These are phyloP conservation scores for Orgyia antiqua DNA, from an alignment of 2,888 invertebrate species.

Conservation along the genomic window DNA sequence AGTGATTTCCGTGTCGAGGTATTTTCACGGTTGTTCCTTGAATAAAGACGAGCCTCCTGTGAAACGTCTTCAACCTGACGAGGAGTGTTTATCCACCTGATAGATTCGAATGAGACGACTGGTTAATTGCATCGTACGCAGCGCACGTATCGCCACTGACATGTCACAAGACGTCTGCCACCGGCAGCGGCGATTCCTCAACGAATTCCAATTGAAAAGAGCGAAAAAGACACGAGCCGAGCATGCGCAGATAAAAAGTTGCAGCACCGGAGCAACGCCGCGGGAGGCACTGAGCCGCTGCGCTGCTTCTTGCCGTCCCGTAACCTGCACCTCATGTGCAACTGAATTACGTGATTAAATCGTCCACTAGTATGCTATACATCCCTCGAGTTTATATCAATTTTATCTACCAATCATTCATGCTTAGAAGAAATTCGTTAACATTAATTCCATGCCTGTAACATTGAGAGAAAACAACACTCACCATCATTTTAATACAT, in stretches of 20 bases:
- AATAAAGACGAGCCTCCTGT: constrained; percentile 53
- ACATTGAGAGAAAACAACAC: too few species aligned
- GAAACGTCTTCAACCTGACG: constrained; percentile 40
- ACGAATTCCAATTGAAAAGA: constrained; percentile 75
- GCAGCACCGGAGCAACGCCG: constrained; percentile 54
- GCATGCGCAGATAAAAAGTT: constrained; percentile 68
- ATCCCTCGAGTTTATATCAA: constrained; percentile 32
- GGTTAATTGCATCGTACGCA: constrained; percentile 72
- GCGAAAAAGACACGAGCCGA: constrained; percentile 76
- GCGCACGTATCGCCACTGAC: constrained; percentile 67
- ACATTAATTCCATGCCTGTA: too few species aligned
- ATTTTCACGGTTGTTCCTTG: constrained; percentile 63
- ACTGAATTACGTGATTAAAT: constrained; percentile 52
- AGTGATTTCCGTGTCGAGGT: constrained; percentile 45
- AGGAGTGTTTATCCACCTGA: constrained; percentile 45
- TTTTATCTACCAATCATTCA: constrained; percentile 40
- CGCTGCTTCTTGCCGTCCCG: constrained; percentile 26
- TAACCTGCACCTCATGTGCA: constrained; percentile 34
- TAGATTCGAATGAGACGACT: constrained; percentile 54
- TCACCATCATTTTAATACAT: too few species aligned
- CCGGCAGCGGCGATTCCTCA: constrained; percentile 74
- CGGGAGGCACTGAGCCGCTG: constrained; percentile 54
- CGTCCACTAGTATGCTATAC: constrained; percentile 36
- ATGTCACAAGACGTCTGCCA: constrained; percentile 77
- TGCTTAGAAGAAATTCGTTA: constrained; percentile 14